These are phyloP conservation scores for Oxytorus armatus DNA, from an alignment of 2,888 invertebrate genomes.

Conservation along the genomic window DNA sequence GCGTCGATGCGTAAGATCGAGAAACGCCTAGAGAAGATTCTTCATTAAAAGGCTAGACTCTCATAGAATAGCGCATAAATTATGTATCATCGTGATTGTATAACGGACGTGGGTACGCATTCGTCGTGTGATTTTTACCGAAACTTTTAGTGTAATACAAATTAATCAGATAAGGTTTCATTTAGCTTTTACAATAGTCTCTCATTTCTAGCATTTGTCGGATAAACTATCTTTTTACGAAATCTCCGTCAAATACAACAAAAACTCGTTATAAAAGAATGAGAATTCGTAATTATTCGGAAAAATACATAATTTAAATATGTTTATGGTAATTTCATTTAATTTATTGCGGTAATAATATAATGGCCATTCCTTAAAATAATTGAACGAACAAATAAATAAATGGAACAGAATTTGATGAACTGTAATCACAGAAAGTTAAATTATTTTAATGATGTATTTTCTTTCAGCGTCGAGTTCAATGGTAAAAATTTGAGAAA, in stretches of 20 bases:
- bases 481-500: no score
- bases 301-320: no score
- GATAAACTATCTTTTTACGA: no score
- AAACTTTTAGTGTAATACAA: background rate
- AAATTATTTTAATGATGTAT: no score
- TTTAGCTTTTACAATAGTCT: background rate
- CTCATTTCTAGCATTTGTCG: background rate
- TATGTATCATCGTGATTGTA: constrained; percentile 10
- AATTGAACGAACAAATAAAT: background rate
- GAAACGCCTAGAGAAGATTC: constrained; percentile 20
- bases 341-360: no score
- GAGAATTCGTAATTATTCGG: no score
- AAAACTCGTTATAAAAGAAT: no score
- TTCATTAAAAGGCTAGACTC: constrained; percentile 29
- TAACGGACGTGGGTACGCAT: background rate
- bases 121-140: constrained; percentile 3
- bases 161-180: background rate
- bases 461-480: no score
- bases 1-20: constrained; percentile 20
- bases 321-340: no score
- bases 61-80: constrained; percentile 37
- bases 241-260: no score
- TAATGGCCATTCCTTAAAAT: no score
- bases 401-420: background rate
- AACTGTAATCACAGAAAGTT: background rate